Conservation (phyloP, 2,888 invertebrate genomes). For the Drosophila stalkeri region DNA sequence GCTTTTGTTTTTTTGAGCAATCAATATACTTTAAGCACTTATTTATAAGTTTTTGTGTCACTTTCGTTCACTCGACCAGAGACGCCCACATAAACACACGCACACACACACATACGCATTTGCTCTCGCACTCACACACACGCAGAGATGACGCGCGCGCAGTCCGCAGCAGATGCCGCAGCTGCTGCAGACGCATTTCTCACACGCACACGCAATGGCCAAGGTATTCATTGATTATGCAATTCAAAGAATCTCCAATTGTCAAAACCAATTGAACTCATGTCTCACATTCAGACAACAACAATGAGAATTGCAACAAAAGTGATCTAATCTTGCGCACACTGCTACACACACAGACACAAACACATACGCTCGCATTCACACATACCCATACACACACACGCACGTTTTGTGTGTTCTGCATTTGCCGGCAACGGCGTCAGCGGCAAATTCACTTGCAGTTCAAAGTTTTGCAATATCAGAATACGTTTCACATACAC, state of each 20-base stretch:
- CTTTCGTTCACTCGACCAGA: constrained; percentile 35
- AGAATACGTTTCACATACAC: constrained; percentile 11
- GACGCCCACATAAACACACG: constrained; percentile 44
- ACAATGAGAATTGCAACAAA: constrained; percentile 31
- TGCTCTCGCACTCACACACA: constrained; percentile 10
- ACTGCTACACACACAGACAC: constrained; percentile 25
- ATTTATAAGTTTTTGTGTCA: constrained; percentile 51
- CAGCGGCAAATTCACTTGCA: constrained; percentile 25
- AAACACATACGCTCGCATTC: background rate
- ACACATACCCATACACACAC: constrained; percentile 13
- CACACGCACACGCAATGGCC: constrained; percentile 56
- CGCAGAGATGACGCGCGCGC: constrained; percentile 56
- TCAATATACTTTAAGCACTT: constrained; percentile 37
- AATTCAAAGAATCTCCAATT: constrained; percentile 42
- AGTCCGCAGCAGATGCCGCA: constrained; percentile 25
- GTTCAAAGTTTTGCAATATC: constrained; percentile 21
- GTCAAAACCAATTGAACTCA: constrained; percentile 24
- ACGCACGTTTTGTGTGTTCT: constrained; percentile 28
- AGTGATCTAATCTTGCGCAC: constrained; percentile 60
- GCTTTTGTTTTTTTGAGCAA: constrained; percentile 13
- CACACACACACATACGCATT: constrained; percentile 9
- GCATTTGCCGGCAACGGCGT: constrained; percentile 58
- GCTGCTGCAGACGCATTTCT: constrained; percentile 55
- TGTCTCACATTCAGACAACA: constrained; percentile 14
- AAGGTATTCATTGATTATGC: constrained; percentile 57